Conservation (phyloP, 2,113 vertebrate species). For the Hemicordylus capensis region DNA sequence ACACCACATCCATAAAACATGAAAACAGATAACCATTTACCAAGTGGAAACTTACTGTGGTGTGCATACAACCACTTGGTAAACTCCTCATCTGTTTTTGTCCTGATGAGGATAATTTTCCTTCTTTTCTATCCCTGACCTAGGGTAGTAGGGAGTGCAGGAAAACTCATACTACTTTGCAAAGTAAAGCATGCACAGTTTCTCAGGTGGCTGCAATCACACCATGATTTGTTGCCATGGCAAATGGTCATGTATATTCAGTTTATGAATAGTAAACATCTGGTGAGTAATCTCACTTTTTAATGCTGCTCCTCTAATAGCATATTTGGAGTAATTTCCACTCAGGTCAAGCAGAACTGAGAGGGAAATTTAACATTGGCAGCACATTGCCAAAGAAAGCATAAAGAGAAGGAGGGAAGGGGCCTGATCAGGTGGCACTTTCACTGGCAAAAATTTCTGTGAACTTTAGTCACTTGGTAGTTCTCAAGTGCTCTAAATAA, state of each 20-base stretch:
- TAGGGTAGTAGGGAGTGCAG: too few species aligned
- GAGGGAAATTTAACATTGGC: not conserved
- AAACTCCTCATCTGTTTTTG: not conserved
- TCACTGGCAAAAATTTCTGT: not conserved
- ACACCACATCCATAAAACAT: not conserved
- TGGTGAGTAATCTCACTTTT: not conserved
- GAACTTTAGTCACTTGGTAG: not conserved
- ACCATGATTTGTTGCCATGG: not conserved
- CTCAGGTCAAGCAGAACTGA: not conserved
- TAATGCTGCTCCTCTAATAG: not conserved
- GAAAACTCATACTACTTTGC: too few species aligned
- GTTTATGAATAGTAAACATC: not conserved
- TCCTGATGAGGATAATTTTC: not conserved
- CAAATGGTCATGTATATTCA: not conserved
- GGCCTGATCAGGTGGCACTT: not conserved
- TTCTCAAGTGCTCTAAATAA: slow-evolving; percentile 7
- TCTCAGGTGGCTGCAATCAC: not conserved
- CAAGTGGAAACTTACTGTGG: not conserved
- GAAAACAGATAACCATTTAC: not conserved
- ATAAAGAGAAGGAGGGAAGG: not conserved
- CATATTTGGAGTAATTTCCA: not conserved
- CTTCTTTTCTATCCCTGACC: too few species aligned
- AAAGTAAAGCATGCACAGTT: not conserved
- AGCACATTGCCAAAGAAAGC: not conserved
- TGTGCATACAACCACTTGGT: not conserved